These are phyloP conservation scores for Tenthredo scrophulariae DNA, from an alignment of 2,888 invertebrate species.

Conservation along the genomic window DNA sequence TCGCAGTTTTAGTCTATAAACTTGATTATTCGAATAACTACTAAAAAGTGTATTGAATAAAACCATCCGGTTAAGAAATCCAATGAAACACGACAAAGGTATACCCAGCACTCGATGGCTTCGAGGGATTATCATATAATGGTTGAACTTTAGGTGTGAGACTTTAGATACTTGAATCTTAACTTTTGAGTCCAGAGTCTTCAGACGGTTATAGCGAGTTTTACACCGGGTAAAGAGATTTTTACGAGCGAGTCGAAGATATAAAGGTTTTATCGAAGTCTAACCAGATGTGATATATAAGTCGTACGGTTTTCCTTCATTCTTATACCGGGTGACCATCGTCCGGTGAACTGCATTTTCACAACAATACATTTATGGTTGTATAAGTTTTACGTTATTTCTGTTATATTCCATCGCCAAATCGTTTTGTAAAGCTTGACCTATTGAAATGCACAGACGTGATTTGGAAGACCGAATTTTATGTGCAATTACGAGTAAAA, in stretches of 20 bases:
- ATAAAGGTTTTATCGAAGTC: constrained; percentile 59
- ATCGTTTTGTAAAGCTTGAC: neutral
- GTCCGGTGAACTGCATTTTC: neutral
- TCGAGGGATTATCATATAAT: constrained; percentile 42
- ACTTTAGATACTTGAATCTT: constrained; percentile 30
- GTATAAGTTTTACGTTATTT: neutral
- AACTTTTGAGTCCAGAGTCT: constrained; percentile 27
- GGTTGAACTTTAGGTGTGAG: constrained; percentile 31
- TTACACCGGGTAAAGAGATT: constrained; percentile 59
- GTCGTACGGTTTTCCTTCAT: constrained; percentile 18
- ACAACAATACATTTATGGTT: neutral
- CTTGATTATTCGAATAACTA: constrained; percentile 27
- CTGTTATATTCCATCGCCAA: neutral
- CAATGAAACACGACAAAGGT: constrained; percentile 4
- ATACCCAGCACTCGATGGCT: constrained; percentile 8
- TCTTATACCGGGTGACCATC: constrained; percentile 45
- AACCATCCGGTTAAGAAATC: constrained; percentile 1
- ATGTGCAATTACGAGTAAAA: neutral
- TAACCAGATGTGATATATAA: constrained; percentile 33
- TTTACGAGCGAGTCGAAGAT: constrained; percentile 64
- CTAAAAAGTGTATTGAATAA: neutral
- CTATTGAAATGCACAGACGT: neutral
- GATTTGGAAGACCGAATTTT: neutral
- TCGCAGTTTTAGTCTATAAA: constrained; percentile 23
- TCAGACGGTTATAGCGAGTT: constrained; percentile 55